These are phyloP conservation scores for Calyptomena viridis DNA, from an alignment of 2,113 vertebrate genomes.

Conservation along the genomic window DNA sequence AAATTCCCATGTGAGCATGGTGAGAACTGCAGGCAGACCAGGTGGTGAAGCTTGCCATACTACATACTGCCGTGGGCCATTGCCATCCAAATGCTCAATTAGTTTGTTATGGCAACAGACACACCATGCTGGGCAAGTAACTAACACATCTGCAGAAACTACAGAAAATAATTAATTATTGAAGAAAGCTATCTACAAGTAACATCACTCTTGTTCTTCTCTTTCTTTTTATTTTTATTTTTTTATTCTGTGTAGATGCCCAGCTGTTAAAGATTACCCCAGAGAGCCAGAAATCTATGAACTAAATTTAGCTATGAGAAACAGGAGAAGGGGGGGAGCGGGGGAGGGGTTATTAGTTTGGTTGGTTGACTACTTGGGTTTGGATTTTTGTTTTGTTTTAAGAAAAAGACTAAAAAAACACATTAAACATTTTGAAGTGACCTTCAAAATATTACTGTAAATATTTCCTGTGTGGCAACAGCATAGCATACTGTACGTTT, in stretches of 20 bases:
- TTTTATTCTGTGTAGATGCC: background rate
- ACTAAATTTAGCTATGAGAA: background rate
- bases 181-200: slow-evolving; percentile 52
- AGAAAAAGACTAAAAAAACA: background rate
- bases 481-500: background rate
- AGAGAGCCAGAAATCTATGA: background rate
- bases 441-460: background rate
- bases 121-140: slow-evolving; percentile 28
- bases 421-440: background rate
- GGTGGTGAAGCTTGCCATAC: background rate
- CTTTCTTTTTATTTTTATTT: background rate
- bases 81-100: slow-evolving; percentile 63
- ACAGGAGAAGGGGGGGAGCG: background rate
- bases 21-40: slow-evolving; percentile 22
- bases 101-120: slow-evolving; percentile 73
- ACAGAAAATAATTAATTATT: slow-evolving; percentile 74
- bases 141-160: slow-evolving; percentile 45
- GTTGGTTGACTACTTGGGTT: background rate
- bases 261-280: background rate
- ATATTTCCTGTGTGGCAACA: background rate
- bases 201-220: background rate
- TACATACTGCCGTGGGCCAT: background rate
- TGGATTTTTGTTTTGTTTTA: background rate
- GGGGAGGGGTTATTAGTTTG: background rate
- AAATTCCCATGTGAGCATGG: slow-evolving; percentile 20